These are phyloP conservation scores for Cebidichthys violaceus DNA, from an alignment of 2,113 vertebrate species.

Conservation along the genomic window DNA sequence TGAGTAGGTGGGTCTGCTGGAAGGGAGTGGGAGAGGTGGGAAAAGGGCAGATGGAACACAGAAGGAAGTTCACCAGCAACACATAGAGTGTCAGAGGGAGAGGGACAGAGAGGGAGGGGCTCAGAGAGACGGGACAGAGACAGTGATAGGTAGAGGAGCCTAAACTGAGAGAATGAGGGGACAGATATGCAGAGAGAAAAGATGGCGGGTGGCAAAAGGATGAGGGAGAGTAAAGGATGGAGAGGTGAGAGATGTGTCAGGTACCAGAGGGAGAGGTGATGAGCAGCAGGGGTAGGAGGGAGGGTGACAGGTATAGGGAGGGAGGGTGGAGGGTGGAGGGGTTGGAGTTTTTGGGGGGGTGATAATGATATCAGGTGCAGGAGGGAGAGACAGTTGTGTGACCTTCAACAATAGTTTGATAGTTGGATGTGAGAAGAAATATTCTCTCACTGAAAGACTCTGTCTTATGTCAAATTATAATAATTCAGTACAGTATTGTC, in stretches of 20 bases:
- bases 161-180: slow-evolving; percentile 25
- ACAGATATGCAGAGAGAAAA: slow-evolving; percentile 34
- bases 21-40: slow-evolving; percentile 87
- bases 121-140: slow-evolving; percentile 12
- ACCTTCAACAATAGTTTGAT: slow-evolving; percentile 67
- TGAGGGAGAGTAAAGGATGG: slow-evolving; percentile 30
- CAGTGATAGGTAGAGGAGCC: slow-evolving; percentile 42
- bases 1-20: slow-evolving; percentile 88
- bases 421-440: neutral
- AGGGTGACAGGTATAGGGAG: slow-evolving; percentile 55
- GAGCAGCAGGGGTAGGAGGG: slow-evolving; percentile 56
- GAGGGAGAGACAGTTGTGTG: slow-evolving; percentile 52
- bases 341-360: slow-evolving; percentile 42
- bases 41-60: slow-evolving; percentile 90
- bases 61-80: slow-evolving; percentile 89
- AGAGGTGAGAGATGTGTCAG: slow-evolving; percentile 67
- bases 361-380: slow-evolving; percentile 68
- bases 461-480: neutral
- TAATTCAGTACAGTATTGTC: neutral
- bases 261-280: slow-evolving; percentile 64
- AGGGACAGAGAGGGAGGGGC: slow-evolving; percentile 58
- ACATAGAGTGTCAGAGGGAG: slow-evolving; percentile 81
- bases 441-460: neutral
- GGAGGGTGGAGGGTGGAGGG: slow-evolving; percentile 33
- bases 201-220: slow-evolving; percentile 19